Evolutionary conservation across 2,113 vertebrate species (phyloP).

Genomic region (Chaenogobius annularis): DNA sequence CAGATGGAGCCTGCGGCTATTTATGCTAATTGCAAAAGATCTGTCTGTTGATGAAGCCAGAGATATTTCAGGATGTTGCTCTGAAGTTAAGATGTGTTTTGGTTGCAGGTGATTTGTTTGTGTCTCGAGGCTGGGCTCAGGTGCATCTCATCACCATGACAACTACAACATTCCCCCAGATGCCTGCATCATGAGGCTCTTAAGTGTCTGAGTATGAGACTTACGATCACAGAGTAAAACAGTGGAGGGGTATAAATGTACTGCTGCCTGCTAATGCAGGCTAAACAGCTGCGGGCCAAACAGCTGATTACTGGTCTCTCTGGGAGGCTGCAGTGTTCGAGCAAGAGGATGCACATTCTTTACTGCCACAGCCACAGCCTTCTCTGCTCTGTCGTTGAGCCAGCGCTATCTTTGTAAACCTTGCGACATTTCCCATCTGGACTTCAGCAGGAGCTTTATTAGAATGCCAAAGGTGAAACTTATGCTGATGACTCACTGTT

Average conservation of each 20-base stretch:
- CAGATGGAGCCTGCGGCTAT: slow-evolving; percentile 2
- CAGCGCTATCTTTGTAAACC: background rate
- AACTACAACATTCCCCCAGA: background rate
- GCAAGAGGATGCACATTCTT: slow-evolving; percentile 1
- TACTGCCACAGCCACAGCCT: background rate
- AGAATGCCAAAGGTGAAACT: slow-evolving; percentile 12
- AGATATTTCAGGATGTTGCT: background rate
- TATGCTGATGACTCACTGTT: slow-evolving; percentile 74
- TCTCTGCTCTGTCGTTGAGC: background rate
- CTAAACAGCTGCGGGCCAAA: slow-evolving; percentile 4
- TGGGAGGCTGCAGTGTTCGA: background rate
- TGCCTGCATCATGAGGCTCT: slow-evolving; percentile 7
- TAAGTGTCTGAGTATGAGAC: slow-evolving; percentile 2
- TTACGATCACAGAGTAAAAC: background rate
- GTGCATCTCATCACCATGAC: slow-evolving; percentile 5
- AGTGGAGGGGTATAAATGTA: background rate
- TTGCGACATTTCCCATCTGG: background rate
- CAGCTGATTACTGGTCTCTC: background rate
- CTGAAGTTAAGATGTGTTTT: slow-evolving; percentile 1
- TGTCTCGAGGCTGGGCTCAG: slow-evolving; percentile 6
- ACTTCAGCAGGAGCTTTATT: slow-evolving; percentile 4
- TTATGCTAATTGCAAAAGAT: slow-evolving; percentile 8
- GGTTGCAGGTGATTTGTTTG: background rate
- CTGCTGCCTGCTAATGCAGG: slow-evolving; percentile 4
- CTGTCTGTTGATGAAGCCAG: slow-evolving; percentile 1